Evolutionary conservation across 2,888 invertebrate genomes (phyloP), one percentile per base, ranked within the genome.

Genomic region (Aphidius colemani): DNA sequence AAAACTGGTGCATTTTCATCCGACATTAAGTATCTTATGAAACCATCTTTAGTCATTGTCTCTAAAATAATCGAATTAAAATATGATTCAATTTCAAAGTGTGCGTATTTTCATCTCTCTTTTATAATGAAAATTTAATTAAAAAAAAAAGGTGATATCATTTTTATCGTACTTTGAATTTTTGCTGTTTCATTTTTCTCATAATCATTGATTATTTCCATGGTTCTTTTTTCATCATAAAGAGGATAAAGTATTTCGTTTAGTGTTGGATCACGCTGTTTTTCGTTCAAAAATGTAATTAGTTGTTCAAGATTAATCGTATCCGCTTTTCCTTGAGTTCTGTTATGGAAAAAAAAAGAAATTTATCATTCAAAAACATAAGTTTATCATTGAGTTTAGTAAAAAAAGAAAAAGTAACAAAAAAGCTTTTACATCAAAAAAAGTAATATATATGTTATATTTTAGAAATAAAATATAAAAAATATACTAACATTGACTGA

Each of bases 1-100:
- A 99, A 99, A 69, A 99, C 98, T 0, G 99, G 98, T 0, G 98
- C 97, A 85, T 99, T 99, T 85, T 99, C 99, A 83, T 99, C 99
- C 0, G 98, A 98, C 97, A 99, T 99, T 71, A 99, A 88, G 85
- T 98, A 99, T 66, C 98, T 91, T 83, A 98, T 96, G 73, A 99
- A 89, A 46, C 98, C 98, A 83, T 98, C 98, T 83, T 97, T 92
- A 66, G 94, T 94, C 71, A 98, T 85, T 82, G 90, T 88, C 82
- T 89, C 93, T 93, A 83, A 59, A 83, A 82, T 67, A 45, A 53
- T 45, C 13, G 6, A 55, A 48, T 40, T 6, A 1, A 40, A 18
- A 18, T 18, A 18, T 18, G 13, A 18, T 18, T 18, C 13, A 18
- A 18, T 18, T 18, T 18, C 13, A 18, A 18, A 1, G 13, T 18